Evolutionary conservation across 2,113 vertebrate genomes (phyloP), one percentile per base, ranked within the genome.

Genomic region (Pagrus major): DNA sequence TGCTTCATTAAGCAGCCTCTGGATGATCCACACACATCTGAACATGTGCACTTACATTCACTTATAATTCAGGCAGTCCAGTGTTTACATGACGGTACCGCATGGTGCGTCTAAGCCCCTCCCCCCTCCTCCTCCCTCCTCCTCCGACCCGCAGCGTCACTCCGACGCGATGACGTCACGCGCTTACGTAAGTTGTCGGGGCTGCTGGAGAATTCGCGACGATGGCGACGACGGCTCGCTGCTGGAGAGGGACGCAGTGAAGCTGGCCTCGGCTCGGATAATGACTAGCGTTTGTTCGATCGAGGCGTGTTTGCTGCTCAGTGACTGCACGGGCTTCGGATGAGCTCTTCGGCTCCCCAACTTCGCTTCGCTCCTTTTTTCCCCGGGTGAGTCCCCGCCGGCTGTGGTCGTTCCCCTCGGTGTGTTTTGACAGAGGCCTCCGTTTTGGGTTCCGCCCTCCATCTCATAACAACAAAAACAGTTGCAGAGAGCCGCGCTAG

Each of bases 401-500:
- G 86, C 29, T 71, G 88, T 39, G n/a, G 68, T 56, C 76, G 67
- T 71, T 80, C 52, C n/a, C n/a, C 71, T 89, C 51, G 66, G 35
- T 92, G 86, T 93, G 94, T 94, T 94, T 91, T 93, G 93, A 94
- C 89, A 86, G 91, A 93, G 95, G 95, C 95, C 94, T 95, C 88
- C 77, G 88, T 60, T 59, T 74, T 64, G 93, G 94, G 94, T 90
- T 94, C 95, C 94, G 94, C 94, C 94, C 94, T 94, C 94, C 91
- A 93, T 92, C 94, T 95, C 94, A 93, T 82, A 92, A 95, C 94
- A 94, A 95, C 94, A 95, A 95, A 91, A 94, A 94, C 90, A 93
- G 85, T 92, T 81, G 58, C 80, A 72, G 78, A 58, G 61, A 87
- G 80, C 82, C 42, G 77, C 66, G 83, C 65, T 88, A 90, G 82